Evolutionary conservation across 2,888 invertebrate species (phyloP), one percentile per base, ranked within the genome.

Genomic region (Dryobota labecula): DNA sequence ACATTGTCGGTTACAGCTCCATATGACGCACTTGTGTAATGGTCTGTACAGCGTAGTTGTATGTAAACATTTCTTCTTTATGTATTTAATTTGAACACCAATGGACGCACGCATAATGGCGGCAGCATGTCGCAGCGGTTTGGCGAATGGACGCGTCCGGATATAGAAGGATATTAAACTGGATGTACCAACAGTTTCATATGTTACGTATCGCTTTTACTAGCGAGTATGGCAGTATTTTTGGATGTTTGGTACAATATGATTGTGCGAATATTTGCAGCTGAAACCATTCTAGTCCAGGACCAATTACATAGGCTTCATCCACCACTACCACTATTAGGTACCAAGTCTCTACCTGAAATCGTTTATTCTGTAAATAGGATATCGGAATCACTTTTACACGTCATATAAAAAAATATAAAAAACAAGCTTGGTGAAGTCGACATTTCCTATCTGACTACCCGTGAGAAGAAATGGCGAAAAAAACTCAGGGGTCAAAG

Each of bases 61-160:
- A 86, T 90, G 92, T 92, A 90, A 90, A 92, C 91, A 91, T 88
- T 88, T 91, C 90, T 92, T 94, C 94, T 94, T 94, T 94, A 94
- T 93, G 94, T 92, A 92, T 95, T 95, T 95, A 94, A 95, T 95
- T 94, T 94, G 92, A 94, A 91, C 93, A 87, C 89, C 93, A 89
- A 93, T 91, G 92, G 92, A 90, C 92, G 92, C 89, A 91, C 91
- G 91, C 91, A 88, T 91, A 92, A 94, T 92, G 92, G 92, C 91
- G 90, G 90, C 95, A 92, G 89, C 92, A 90, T 95, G 95, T 93
- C 92, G 94, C 94, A 90, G 94, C 90, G 95, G 95, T 95, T 94
- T 94, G 93, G 94, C 93, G 91, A 91, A 91, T 90, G 88, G 89
- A 89, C 90, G 90, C 88, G 86, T 83, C 83, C 88, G 84, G 88